Conservation (phyloP, 2,797 vertebrate species). For the Gouania willdenowi region DNA sequence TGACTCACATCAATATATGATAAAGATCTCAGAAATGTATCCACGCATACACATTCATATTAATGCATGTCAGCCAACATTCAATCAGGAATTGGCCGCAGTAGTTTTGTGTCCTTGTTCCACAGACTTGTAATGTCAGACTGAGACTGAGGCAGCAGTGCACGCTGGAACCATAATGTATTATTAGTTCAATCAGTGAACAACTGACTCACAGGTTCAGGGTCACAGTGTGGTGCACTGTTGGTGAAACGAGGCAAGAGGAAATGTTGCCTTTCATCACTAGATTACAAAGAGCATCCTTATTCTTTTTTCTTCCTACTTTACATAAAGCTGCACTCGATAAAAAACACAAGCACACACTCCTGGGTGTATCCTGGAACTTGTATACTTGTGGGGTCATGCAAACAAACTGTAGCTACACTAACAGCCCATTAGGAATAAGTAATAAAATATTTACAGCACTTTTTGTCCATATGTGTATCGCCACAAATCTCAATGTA, state of each 20-base stretch:
- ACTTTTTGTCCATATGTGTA: slow-evolving; percentile 3
- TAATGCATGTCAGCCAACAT: neutral
- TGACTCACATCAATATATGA: neutral
- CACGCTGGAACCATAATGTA: neutral
- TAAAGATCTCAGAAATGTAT: neutral
- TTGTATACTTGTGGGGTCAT: neutral
- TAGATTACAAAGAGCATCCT: neutral
- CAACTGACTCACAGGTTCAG: slow-evolving; percentile 2
- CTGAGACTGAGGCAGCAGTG: too few species aligned
- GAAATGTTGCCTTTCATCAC: neutral
- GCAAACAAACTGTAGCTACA: neutral
- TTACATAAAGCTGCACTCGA: neutral
- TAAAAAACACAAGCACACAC: neutral
- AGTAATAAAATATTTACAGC: slow-evolving; percentile 23
- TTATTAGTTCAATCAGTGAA: slow-evolving; percentile 32
- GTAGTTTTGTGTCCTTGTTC: neutral
- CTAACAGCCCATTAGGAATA: slow-evolving; percentile 6
- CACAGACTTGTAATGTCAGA: slow-evolving; percentile 11
- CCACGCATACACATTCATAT: neutral
- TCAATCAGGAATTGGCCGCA: neutral
- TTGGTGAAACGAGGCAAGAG: neutral
- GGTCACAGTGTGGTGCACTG: slow-evolving; percentile 5
- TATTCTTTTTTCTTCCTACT: too few species aligned
- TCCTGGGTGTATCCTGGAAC: too few species aligned
- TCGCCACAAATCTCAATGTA: neutral